Base-by-base conservation (phyloP, 2,113 vertebrate species). In the Seriola quinqueradiata region DNA sequence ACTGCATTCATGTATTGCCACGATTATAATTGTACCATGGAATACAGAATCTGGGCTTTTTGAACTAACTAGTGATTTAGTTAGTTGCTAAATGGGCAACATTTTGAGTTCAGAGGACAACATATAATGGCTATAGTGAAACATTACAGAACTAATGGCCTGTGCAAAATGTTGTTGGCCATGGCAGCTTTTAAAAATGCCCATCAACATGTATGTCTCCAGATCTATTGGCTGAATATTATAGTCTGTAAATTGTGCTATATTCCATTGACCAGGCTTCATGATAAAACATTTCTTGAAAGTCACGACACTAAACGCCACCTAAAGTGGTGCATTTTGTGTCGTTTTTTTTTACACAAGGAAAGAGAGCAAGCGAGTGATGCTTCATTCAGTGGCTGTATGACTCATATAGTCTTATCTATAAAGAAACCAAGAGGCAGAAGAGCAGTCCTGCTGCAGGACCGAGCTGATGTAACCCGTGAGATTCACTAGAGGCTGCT, bases 371-470 rank as follows among this genome's bases (percentile, higher is more conserved):
- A 76, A 82, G 52, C n/a, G 75, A 74, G 68, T 71, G 88, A 66
- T 81, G 88, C 79, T 86, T 88, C 85, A 75, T 85, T 90, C 92
- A 86, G 85, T 71, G 81, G 88, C 90, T 92, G 90, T 88, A 93
- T 94, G 93, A 94, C 90, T 94, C 93, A 94, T 93, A 89, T 89
- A 87, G 90, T 91, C 88, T 92, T 93, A 91, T 89, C 89, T 91
- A 83, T 89, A 91, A 89, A 91, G 82, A 88, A 93, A 86, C 89
- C 90, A 92, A 92, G 85, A 92, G 92, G 88, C 81, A 90, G 87
- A 75, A 79, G 80, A 92, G 84, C 83, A 77, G 88, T 88, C 70
- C 77, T 94, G 90, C 93, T 92, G 91, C 92, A 93, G 88, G 91
- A 91, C 82, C 86, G 70, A 85, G 89, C 78, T 87, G 90, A 78